phyloP scores from a whole-genome alignment of 1,140 invertebrate genomes.

The Drosophila pruinosa region DNA sequence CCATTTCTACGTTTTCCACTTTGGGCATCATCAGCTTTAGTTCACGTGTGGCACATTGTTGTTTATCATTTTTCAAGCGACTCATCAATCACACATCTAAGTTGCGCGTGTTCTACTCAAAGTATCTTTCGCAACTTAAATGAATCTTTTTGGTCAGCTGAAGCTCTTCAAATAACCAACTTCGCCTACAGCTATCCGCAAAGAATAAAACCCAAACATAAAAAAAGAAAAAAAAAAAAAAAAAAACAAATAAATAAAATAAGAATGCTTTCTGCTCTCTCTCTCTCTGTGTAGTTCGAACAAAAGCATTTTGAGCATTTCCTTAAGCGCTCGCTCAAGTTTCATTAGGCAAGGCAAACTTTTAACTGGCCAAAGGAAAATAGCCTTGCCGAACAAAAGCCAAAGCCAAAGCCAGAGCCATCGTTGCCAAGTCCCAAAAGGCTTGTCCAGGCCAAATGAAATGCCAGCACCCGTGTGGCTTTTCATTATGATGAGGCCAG shows the following conservation, averaged over 20 bases:
- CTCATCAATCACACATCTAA: conserved; percentile 52
- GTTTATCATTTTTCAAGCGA: conserved; percentile 41
- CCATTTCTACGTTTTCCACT: neutral
- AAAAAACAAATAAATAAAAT: neutral
- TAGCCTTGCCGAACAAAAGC: neutral
- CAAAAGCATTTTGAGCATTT: conserved; percentile 74
- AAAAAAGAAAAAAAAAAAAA: conserved; percentile 15
- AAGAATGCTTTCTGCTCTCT: conserved; percentile 7
- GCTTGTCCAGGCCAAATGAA: conserved; percentile 35
- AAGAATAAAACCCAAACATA: conserved; percentile 19
- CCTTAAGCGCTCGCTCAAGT: conserved; percentile 72
- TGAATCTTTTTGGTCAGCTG: conserved; percentile 31
- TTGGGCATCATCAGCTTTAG: conserved; percentile 25
- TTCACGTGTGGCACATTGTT: conserved; percentile 31
- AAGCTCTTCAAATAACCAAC: conserved; percentile 9
- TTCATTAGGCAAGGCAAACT: conserved; percentile 71
- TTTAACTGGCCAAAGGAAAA: conserved; percentile 47
- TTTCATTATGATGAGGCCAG: conserved; percentile 50
- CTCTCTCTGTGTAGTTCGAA: conserved; percentile 32
- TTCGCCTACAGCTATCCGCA: conserved; percentile 5
- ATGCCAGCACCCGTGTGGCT: conserved; percentile 34
- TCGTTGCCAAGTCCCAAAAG: conserved; percentile 30
- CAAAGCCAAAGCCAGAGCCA: neutral
- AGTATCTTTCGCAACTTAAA: conserved; percentile 34
- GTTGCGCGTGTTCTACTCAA: conserved; percentile 12